phyloP scores from a whole-genome alignment of 2,797 vertebrate species.

The Sphenodon punctatus region DNA sequence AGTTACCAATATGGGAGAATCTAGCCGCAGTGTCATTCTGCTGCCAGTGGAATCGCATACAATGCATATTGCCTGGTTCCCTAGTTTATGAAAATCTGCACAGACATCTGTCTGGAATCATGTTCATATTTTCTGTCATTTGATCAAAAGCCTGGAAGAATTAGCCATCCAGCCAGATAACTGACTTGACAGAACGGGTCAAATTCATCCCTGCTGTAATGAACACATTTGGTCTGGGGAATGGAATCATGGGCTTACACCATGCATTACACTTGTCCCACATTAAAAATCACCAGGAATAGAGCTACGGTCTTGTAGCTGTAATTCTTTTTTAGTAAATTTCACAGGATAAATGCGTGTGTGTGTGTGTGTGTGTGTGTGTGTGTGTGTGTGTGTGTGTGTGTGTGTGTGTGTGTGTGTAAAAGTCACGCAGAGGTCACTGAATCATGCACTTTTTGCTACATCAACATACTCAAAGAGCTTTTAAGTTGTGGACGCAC shows the following conservation, averaged over 20 bases:
- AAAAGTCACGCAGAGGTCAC: neutral
- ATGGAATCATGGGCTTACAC: neutral
- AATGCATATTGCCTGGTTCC: rapidly evolving
- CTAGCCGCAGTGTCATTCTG: neutral
- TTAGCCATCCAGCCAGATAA: neutral
- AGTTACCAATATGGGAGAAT: neutral
- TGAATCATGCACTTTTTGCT: too few relatives aligned
- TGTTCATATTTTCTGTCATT: neutral
- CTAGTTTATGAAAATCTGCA: neutral
- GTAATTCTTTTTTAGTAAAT: too few relatives aligned
- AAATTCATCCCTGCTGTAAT: neutral
- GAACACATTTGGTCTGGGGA: neutral
- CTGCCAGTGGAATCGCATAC: rapidly evolving
- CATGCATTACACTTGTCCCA: neutral
- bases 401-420: too few relatives aligned
- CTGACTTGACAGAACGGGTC: neutral
- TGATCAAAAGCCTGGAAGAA: neutral
- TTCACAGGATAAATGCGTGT: too few relatives aligned
- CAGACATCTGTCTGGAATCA: neutral
- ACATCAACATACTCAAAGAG: too few relatives aligned
- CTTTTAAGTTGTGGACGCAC: too few relatives aligned
- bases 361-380: too few relatives aligned
- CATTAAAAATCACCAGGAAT: neutral
- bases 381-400: neutral
- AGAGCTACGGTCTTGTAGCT: too few relatives aligned